Conservation (phyloP, 2,797 vertebrate genomes). For the Dallia pectoralis region DNA sequence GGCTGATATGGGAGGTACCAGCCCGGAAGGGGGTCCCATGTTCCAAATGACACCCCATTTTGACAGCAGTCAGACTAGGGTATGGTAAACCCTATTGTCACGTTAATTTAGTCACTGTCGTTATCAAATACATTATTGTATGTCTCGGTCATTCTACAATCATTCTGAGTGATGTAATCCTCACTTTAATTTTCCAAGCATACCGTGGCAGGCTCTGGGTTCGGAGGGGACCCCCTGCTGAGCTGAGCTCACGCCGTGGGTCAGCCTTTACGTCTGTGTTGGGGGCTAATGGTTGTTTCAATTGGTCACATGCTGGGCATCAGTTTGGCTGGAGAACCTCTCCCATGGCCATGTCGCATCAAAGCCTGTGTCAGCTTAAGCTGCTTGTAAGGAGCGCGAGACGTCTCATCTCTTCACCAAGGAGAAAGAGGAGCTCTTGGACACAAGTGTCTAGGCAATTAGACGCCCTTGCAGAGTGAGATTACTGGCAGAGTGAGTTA, state of each 20-base stretch:
- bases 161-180: slow-evolving; percentile 37
- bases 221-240: slow-evolving; percentile 60
- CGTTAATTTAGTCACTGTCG: slow-evolving; percentile 27
- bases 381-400: slow-evolving; percentile 69
- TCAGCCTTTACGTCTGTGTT: slow-evolving; percentile 59
- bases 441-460: slow-evolving; percentile 74
- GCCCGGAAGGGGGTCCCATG: background rate
- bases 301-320: slow-evolving; percentile 68
- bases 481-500: slow-evolving; percentile 59
- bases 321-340: slow-evolving; percentile 60
- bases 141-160: slow-evolving; percentile 41
- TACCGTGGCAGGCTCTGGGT: slow-evolving; percentile 21
- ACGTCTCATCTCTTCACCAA: slow-evolving; percentile 69
- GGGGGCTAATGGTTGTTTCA: slow-evolving; percentile 74
- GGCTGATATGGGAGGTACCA: slow-evolving; percentile 24
- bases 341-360: slow-evolving; percentile 62
- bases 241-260: slow-evolving; percentile 54
- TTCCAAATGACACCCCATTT: background rate
- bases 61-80: background rate
- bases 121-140: slow-evolving; percentile 3
- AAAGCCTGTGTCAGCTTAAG: slow-evolving; percentile 79
- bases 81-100: background rate
- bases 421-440: slow-evolving; percentile 53
- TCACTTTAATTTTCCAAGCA: slow-evolving; percentile 3
- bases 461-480: slow-evolving; percentile 63